Percentiles rank a stretch among this genome's conserved stretches.
Evolutionary conservation across 2,888 invertebrate genomes (phyloP).

Genomic region (Apodemia hepburni): DNA sequence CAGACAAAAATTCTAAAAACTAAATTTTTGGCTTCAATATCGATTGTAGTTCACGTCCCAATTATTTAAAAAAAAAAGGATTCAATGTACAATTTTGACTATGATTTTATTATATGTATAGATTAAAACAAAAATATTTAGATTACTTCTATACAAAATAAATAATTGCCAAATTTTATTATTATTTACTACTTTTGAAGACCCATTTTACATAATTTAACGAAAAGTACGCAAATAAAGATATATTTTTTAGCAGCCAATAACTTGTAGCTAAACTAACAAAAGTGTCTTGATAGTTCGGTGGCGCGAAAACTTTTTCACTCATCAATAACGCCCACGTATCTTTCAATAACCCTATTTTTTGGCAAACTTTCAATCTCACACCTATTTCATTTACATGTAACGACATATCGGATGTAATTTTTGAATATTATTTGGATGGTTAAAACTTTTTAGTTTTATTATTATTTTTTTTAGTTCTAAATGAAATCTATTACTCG

Average conservation of each 20-base stretch:
- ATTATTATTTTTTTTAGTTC: too few species aligned
- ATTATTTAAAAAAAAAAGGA: too few species aligned
- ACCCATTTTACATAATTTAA: neutral
- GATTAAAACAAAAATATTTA: neutral
- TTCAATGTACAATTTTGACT: too few species aligned
- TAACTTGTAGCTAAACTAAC: constrained; percentile 5
- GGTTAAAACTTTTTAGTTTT: too few species aligned
- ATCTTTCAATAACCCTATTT: constrained; percentile 52
- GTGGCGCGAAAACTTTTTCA: constrained; percentile 45
- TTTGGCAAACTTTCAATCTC: constrained; percentile 63
- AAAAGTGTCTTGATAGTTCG: constrained; percentile 18
- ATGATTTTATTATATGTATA: too few species aligned
- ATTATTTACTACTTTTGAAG: neutral
- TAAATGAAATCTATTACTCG: too few species aligned
- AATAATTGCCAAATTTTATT: neutral
- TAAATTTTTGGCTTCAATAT: too few species aligned
- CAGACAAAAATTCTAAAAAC: too few species aligned
- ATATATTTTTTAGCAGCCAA: constrained; percentile 11
- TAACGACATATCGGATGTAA: constrained; percentile 29
- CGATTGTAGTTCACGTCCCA: too few species aligned
- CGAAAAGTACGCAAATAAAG: neutral
- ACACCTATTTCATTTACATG: constrained; percentile 52
- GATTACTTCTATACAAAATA: neutral
- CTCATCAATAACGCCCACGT: constrained; percentile 57
- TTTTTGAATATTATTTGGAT: constrained; percentile 33